Evolutionary conservation across 2,888 invertebrate genomes (phyloP).

Genomic region (Adelognathus sp.): DNA sequence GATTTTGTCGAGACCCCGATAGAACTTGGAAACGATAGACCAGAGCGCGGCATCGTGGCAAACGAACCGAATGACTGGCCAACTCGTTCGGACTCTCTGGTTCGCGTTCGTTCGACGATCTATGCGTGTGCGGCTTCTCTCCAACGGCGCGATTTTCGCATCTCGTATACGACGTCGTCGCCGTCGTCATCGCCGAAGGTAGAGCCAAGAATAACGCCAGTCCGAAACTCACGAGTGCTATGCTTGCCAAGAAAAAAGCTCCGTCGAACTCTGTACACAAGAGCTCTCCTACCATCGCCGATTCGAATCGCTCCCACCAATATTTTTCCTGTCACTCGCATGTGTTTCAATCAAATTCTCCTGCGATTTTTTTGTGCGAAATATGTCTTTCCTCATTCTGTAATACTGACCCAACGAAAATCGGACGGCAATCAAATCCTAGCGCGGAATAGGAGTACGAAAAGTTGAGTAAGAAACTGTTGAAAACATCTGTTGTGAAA

Average conservation of each 20-base stretch:
- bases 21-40: constrained; percentile 22
- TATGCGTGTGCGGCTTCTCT: constrained; percentile 21
- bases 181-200: constrained; percentile 63
- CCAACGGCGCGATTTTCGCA: constrained; percentile 45
- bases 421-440: too few relatives aligned
- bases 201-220: constrained; percentile 74
- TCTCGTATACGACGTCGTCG: constrained; percentile 49
- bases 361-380: not conserved
- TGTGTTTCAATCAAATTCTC: not conserved
- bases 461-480: too few relatives aligned
- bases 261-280: constrained; percentile 1
- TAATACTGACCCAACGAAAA: too few relatives aligned
- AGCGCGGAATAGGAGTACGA: too few relatives aligned
- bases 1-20: not conserved
- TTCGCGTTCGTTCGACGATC: constrained; percentile 39
- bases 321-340: not conserved
- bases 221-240: constrained; percentile 76
- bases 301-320: not conserved
- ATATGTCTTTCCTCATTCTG: too few relatives aligned
- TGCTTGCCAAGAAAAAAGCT: constrained; percentile 80
- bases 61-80: constrained; percentile 65
- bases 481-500: too few relatives aligned
- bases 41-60: constrained; percentile 55
- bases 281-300: not conserved
- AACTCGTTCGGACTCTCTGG: constrained; percentile 7